Base-by-base conservation (phyloP, 2,113 vertebrate genomes). In the Opisthocomus hoazin region DNA sequence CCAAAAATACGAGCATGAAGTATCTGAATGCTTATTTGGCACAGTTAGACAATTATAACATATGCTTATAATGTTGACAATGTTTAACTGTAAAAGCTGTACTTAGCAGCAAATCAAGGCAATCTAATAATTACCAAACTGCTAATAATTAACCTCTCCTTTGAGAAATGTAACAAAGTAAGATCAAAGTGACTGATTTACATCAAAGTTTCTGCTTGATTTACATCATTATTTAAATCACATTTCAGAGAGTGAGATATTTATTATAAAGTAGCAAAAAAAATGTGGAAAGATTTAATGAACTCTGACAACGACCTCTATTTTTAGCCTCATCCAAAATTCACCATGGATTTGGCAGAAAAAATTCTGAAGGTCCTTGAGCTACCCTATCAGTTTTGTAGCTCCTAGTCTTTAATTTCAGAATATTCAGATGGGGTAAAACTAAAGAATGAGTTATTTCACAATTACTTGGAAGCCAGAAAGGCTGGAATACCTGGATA, bases 181-280 rank as follows among this genome's bases (percentile, higher is more conserved):
- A 90, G 94, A 96, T 95, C 92, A 97, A 96, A 96, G 95, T 83
- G 63, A 87, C 81, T 53, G 32, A 95, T 93, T 91, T 69, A 95
- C 94, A 96, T 97, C 94, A 93, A 96, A 76, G 94, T 83, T 95
- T 74, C 90, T 93, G 71, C 70, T 56, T 93, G 84, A 95, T 97
- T 97, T 95, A 94, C n/a, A 91, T 94, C 89, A 73, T 89, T 96
- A 94, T 91, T 97, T 94, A 95, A 96, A 96, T 95, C 30, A 65
- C 79, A 87, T 87, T 95, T 94, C 50, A 89, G 74, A 89, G 74
- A 94, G 95, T 41, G 7, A 91, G 84, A 39, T 80, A 92, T 94
- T 96, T 96, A 90, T 90, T 90, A 84, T 61, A 76, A 85, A 91
- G 81, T 37, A 79, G 37, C 5, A 63, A 70, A 60, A 68, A 54